Conservation (phyloP, 2,797 vertebrate species). For the Catamblyrhynchus diadema region DNA sequence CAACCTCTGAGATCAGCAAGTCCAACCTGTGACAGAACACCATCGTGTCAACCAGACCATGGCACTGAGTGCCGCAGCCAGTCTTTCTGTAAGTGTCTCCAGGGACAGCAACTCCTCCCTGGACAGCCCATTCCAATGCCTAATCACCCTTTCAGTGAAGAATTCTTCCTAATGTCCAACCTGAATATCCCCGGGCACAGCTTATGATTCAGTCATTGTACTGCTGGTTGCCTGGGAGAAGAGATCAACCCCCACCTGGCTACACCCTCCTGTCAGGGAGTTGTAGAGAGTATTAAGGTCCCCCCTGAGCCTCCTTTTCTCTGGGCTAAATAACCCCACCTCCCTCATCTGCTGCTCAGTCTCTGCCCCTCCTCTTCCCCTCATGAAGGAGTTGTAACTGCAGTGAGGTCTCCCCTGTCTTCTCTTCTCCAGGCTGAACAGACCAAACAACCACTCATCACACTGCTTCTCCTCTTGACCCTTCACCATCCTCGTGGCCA, state of each 20-base stretch:
- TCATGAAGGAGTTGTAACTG: not conserved
- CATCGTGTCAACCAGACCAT: not conserved
- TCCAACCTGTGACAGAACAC: not conserved
- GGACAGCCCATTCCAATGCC: not conserved
- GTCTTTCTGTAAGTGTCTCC: not conserved
- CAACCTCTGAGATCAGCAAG: not conserved
- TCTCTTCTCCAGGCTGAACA: too few relatives aligned
- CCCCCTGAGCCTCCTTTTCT: not conserved
- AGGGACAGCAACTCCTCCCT: not conserved
- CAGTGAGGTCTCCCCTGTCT: not conserved
- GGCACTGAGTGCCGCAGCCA: not conserved
- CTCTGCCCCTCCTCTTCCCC: not conserved
- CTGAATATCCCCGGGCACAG: not conserved
- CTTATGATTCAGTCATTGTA: not conserved
- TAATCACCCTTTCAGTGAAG: not conserved
- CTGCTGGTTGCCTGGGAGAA: not conserved
- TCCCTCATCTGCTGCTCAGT: not conserved
- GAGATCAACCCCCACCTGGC: rapidly evolving
- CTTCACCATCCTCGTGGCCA: rapidly evolving
- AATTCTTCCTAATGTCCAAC: not conserved
- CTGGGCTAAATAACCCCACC: too few relatives aligned
- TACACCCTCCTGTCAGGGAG: too few relatives aligned
- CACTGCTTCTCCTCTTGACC: not conserved
- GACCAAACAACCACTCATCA: not conserved
- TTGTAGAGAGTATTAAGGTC: not conserved